Evolutionary conservation across 2,113 vertebrate genomes (phyloP).

Genomic region (Ptilorrhoa leucosticta): DNA sequence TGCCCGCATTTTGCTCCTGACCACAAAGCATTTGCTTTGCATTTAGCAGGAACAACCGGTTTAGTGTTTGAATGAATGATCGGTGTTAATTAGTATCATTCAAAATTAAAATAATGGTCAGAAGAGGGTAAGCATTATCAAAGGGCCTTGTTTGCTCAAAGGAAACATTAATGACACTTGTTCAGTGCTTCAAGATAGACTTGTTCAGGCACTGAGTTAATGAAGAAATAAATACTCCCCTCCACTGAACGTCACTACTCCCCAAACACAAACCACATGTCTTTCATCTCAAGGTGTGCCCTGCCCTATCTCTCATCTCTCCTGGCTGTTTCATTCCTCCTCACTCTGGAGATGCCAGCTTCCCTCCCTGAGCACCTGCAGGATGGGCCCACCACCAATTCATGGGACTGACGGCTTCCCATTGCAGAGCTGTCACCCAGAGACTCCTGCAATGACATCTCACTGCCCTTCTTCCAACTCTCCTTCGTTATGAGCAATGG

Average conservation of each 20-base stretch:
- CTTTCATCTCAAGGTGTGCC: constrained; percentile 58
- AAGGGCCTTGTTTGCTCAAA: constrained; percentile 55
- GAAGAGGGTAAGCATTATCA: constrained; percentile 50
- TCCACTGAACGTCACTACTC: neutral
- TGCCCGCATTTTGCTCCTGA: constrained; percentile 13
- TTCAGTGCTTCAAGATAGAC: constrained; percentile 61
- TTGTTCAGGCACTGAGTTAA: constrained; percentile 55
- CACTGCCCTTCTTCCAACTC: neutral
- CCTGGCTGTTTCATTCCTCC: neutral
- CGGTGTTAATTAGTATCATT: constrained; percentile 41
- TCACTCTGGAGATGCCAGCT: neutral
- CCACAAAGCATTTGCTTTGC: constrained; percentile 41
- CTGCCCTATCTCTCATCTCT: constrained; percentile 54
- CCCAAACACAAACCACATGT: constrained; percentile 9
- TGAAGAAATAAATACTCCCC: constrained; percentile 56
- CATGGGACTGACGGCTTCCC: neutral
- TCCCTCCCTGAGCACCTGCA: neutral
- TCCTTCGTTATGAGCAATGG: neutral
- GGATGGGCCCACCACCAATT: neutral
- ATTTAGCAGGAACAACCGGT: constrained; percentile 52
- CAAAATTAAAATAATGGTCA: constrained; percentile 55
- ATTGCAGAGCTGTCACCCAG: neutral
- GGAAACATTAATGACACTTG: constrained; percentile 46
- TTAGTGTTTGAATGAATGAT: constrained; percentile 30
- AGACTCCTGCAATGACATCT: neutral